Evolutionary conservation across 30 jellyfish, hydroid and myxozoan genomes (phyloP).

Genomic region (Aurelia aurita complex sp. Pacific): DNA sequence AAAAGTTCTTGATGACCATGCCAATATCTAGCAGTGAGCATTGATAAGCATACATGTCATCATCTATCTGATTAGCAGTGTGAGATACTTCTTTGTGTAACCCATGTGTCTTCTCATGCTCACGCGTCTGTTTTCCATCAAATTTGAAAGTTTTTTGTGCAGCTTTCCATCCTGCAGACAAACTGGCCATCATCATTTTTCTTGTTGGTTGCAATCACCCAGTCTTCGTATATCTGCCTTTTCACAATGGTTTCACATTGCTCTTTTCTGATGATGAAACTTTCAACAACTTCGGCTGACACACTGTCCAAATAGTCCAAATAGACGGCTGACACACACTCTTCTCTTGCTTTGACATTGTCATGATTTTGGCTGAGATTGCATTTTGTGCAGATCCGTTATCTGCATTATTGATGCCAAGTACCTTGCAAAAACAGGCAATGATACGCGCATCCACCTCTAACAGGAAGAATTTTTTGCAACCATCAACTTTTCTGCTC

Average conservation of each 20-base stretch:
- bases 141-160: slow-evolving; percentile 10
- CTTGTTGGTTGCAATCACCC: slow-evolving; percentile 6
- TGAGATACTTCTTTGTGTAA: slow-evolving; percentile 8
- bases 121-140: slow-evolving; percentile 7
- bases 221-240: slow-evolving; percentile 19
- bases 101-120: slow-evolving; percentile 25
- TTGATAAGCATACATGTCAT: slow-evolving; percentile 23
- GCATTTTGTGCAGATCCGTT: not conserved
- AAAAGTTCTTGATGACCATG: too few relatives aligned
- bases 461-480: too few relatives aligned
- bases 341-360: slow-evolving; percentile 3
- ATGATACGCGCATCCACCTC: too few relatives aligned
- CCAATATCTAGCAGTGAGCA: slow-evolving; percentile 41
- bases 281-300: slow-evolving; percentile 32
- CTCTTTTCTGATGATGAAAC: slow-evolving; percentile 21
- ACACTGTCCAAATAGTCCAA: slow-evolving; percentile 5
- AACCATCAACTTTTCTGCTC: too few relatives aligned
- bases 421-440: too few relatives aligned
- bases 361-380: not conserved
- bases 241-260: slow-evolving; percentile 3
- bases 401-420: too few relatives aligned
- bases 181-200: slow-evolving; percentile 23
- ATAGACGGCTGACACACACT: too few relatives aligned
- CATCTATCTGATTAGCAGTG: not conserved
- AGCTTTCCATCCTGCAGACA: slow-evolving; percentile 15